Percentiles rank a stretch among this genome's conserved stretches.
These are phyloP conservation scores for Apteryx mantelli DNA, from an alignment of 2,113 vertebrate genomes.

Conservation along the genomic window DNA sequence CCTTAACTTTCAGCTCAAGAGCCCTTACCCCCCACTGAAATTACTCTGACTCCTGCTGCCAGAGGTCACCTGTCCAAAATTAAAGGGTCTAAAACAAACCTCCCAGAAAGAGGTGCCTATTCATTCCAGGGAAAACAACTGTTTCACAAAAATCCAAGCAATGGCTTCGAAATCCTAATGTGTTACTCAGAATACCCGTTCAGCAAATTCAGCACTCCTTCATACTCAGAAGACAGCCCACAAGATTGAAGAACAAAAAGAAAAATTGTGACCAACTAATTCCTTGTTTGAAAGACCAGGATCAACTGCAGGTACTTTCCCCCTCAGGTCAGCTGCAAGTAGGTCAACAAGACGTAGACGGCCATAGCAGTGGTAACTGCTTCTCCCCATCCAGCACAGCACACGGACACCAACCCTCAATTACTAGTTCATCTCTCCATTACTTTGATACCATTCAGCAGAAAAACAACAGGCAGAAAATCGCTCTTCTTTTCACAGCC, in stretches of 20 bases:
- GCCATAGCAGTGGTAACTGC: accelerated
- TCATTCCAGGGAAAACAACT: accelerated
- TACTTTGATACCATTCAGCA: neutral
- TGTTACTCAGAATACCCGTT: neutral
- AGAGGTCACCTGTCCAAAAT: neutral
- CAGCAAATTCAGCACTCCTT: neutral
- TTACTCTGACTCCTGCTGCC: neutral
- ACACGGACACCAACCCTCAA: too few relatives aligned
- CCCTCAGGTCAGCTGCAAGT: neutral
- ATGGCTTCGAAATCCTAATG: neutral
- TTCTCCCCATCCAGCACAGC: neutral
- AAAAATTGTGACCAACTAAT: neutral
- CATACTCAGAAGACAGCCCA: neutral
- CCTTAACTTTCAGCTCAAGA: neutral
- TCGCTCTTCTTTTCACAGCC: neutral
- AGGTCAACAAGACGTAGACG: accelerated
- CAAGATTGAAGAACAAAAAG: neutral
- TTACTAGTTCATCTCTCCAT: neutral
- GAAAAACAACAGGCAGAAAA: neutral
- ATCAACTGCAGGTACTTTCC: neutral
- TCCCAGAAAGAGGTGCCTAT: neutral
- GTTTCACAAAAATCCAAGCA: neutral
- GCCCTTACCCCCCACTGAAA: neutral
- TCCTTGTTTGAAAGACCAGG: neutral
- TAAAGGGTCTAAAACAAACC: neutral